Evolutionary conservation across 2,888 invertebrate genomes (phyloP).

Genomic region (Dicranocentrus wangi): DNA sequence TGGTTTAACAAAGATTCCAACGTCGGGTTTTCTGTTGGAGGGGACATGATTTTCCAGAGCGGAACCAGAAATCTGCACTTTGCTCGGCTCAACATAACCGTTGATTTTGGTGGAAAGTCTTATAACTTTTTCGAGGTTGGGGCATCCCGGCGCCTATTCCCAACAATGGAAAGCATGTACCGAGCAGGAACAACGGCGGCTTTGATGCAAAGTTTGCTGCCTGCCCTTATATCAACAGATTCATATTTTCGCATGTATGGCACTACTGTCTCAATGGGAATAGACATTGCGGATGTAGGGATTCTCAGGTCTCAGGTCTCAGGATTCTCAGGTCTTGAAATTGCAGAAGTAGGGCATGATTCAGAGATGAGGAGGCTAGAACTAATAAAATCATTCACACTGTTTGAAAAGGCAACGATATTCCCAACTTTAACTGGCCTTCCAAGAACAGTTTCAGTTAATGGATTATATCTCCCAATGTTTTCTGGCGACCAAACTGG

Average conservation of each 20-base stretch:
- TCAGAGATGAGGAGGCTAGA: conserved; percentile 29
- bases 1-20: conserved; percentile 23
- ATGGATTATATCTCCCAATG: conserved; percentile 16
- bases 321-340: neutral
- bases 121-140: conserved; percentile 55
- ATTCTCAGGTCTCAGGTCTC: too few species aligned
- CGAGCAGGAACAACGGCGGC: too few species aligned
- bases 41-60: conserved; percentile 11
- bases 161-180: neutral
- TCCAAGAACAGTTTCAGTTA: conserved; percentile 16
- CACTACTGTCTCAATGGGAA: conserved; percentile 40
- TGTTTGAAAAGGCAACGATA: conserved; percentile 21
- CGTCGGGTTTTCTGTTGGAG: conserved; percentile 40
- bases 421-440: conserved; percentile 50
- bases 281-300: conserved; percentile 2
- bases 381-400: conserved; percentile 10
- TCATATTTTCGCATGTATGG: conserved; percentile 48
- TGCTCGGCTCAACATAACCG: conserved; percentile 31
- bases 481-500: conserved; percentile 15
- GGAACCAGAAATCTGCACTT: conserved; percentile 13
- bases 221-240: conserved; percentile 25
- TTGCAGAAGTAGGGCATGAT: conserved; percentile 4
- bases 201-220: neutral
- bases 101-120: conserved; percentile 48
- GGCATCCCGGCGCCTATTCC: conserved; percentile 4